phyloP scores from a whole-genome alignment of 2,888 invertebrate species.

The Apodemia zela region DNA sequence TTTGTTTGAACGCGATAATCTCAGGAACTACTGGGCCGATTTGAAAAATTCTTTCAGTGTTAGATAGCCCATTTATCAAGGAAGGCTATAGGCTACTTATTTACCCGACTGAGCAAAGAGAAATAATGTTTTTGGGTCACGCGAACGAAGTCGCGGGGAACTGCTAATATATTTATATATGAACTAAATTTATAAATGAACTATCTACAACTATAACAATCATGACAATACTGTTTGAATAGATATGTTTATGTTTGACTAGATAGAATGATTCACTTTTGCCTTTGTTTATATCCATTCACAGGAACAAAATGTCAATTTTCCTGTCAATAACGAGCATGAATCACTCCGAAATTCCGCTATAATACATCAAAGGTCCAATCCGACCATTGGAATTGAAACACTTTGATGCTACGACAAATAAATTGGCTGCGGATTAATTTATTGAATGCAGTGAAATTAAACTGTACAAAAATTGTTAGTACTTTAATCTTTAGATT shows the following conservation, averaged over 20 bases:
- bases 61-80: too few species aligned
- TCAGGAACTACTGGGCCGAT: too few species aligned
- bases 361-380: slow-evolving; percentile 7
- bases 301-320: slow-evolving; percentile 28
- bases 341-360: slow-evolving; percentile 21
- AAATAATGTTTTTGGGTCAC: too few species aligned
- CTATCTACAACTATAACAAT: too few species aligned
- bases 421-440: slow-evolving; percentile 11
- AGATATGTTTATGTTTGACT: slow-evolving; percentile 1
- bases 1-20: too few species aligned
- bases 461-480: not conserved
- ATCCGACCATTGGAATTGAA: slow-evolving; percentile 10
- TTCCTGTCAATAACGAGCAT: slow-evolving; percentile 17
- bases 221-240: not conserved
- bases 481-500: not conserved
- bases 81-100: too few species aligned
- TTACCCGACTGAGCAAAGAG: too few species aligned
- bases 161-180: too few species aligned
- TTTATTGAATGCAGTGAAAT: slow-evolving; percentile 14
- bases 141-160: too few species aligned
- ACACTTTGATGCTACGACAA: slow-evolving; percentile 1
- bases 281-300: slow-evolving; percentile 29
- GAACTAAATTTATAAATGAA: too few species aligned
- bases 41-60: too few species aligned
- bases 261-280: slow-evolving; percentile 16